Evolutionary conservation across 2,797 vertebrate species (phyloP), one percentile per base, ranked within the genome.

Genomic region (Sebastes itinus): DNA sequence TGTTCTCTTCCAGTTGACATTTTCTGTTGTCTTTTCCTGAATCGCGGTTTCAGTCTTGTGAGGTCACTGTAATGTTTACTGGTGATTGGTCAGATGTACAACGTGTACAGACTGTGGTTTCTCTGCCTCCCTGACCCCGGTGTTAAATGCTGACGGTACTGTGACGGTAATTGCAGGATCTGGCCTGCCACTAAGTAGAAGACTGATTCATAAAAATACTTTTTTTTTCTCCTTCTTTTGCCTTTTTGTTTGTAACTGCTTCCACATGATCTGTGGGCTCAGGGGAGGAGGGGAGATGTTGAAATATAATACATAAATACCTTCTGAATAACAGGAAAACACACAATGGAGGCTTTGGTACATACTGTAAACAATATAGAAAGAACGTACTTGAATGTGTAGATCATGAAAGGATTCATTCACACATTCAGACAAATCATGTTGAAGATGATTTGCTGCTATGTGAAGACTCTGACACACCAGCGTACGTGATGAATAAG

Each of bases 231-330:
- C 22, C 28, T 82, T 68, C 72, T 60, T 49, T 72, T 83, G 18
- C 27, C 46, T 28, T 88, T 91, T 88, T 84, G 72, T 90, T 90
- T 93, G 72, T 91, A 94, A 93, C 74, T 80, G 85, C 77, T 94
- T 89, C 89, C 92, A 94, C 79, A 92, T 88, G 90, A 83, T 73
- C 55, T 46, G 59, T 63, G 63, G 70, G 23, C 79, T 78, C 52
- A 33, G 58, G 2, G 35, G 63, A 64, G 46, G 46, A 68, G 70
- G 46, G 69, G 55, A 64, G 23, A 80, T 71, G 82, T 23, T 81
- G 64, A 88, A 87, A 87, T 69, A 72, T 60, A 68, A 80, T 32
- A 85, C 80, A 88, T 70, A 83, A 82, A 85, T 78, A 56, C 54
- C 49, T 54, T 77, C 73, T 35, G 25, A 86, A 78, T 66, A 70